Evolutionary conservation across 1,140 invertebrate species (phyloP), one percentile per base, ranked within the genome.

Genomic region (Leptoteleia sp.): DNA sequence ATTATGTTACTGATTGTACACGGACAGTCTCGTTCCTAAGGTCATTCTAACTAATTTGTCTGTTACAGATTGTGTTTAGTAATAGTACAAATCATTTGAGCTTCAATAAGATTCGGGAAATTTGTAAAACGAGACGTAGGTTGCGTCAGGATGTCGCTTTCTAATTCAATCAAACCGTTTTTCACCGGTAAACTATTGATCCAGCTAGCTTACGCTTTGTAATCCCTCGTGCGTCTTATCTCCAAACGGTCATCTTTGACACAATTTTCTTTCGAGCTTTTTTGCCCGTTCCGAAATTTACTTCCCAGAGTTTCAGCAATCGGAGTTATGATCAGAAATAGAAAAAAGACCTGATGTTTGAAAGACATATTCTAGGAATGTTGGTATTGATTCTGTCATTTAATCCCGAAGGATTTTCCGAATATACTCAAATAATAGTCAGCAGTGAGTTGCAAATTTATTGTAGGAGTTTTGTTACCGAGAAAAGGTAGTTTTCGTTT

Each of bases 141-240:
- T 22, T 6, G 38, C 38, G 25, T 54, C 47, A 65, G 54, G 27
- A 43, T 27, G 29, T 27, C 50, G 50, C 47, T 68, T 35, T 68
- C 48, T 55, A 67, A 43, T 67, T 67, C 62, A 54, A 67, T 54
- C 38, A 29, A 27, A 19, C 12, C 16, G 16, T 54, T 54, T 54
- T 54, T 55, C 59, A 40, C 22, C 15, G 15, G 13, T 25, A 7
- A 19, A 17, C 38, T 64, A 64, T 64, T 50, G 62, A 67, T 67
- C 48, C 38, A 19, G n/a, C 17, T 9, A 11, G 19, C 29, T 54
- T 55, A 42, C 59, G 45, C 33, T 16, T 37, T 17, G 35, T 54
- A 54, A 65, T 65, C n/a, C n/a, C n/a, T n/a, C n/a, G n/a, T n/a
- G n/a, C n/a, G n/a, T 52, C 45, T 65, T 65, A 67, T 55, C 29